Evolutionary conservation across 2,113 vertebrate species (phyloP).

Genomic region (Psittacus erithacus): DNA sequence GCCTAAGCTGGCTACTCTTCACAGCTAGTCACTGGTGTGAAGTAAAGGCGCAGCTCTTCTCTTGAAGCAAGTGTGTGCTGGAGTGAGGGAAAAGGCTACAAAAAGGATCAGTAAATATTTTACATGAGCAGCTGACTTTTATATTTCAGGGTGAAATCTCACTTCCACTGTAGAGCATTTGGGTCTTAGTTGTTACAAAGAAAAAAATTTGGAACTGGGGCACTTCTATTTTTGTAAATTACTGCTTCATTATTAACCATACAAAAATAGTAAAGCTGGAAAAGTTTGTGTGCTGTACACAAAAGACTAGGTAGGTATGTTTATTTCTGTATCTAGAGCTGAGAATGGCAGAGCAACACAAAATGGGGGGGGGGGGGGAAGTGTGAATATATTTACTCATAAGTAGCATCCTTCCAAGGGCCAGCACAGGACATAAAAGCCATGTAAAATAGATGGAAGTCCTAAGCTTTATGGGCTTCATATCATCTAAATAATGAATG

Average conservation of each 20-base stretch:
- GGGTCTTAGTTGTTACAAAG: not conserved
- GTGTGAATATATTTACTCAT: not conserved
- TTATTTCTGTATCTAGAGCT: not conserved
- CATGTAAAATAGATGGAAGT: not conserved
- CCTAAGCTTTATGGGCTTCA: not conserved
- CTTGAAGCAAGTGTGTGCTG: not conserved
- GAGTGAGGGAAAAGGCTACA: not conserved
- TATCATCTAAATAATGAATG: not conserved
- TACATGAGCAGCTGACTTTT: not conserved
- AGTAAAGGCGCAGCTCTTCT: not conserved
- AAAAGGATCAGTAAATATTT: not conserved
- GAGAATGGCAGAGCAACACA: not conserved
- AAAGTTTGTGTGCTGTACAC: not conserved
- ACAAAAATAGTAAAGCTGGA: not conserved
- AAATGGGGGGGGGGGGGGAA: not conserved
- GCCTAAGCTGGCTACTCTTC: not conserved
- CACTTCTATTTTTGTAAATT: not conserved
- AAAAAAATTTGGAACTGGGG: not conserved
- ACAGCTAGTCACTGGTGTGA: not conserved
- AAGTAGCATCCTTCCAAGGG: not conserved
- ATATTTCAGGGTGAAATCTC: not conserved
- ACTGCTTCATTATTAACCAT: not conserved
- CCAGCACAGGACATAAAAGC: not conserved
- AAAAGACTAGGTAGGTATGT: not conserved
- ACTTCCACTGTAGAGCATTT: not conserved